Evolutionary conservation across 2,888 invertebrate genomes (phyloP), one percentile per base, ranked within the genome.

Genomic region (Pomacea canaliculata): DNA sequence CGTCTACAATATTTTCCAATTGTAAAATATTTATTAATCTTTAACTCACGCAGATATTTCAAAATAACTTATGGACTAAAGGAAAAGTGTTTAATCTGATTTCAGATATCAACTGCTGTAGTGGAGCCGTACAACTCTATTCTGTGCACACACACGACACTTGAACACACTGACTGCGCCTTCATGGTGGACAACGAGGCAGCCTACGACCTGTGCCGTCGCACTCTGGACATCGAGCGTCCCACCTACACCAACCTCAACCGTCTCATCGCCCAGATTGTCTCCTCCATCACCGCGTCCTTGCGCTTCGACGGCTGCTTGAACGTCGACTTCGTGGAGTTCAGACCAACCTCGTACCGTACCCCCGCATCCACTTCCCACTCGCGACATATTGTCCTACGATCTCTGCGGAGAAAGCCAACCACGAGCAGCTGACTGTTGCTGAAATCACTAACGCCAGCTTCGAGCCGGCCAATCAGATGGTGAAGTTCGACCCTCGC

Each of bases 171-270:
- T 0, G 97, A 97, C 93, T 97, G 97, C 91, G 97, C 97, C 71
- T 98, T 98, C 92, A 97, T 97, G 97, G 96, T 92, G 70, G 97
- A 97, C 92, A 97, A 97, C 87, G 97, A 97, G 90, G 97, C 97
- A 65, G 77, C 77, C 68, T 89, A 97, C 90, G 96, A 97, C 87
- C 96, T 97, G 84, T 97, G 97, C 91, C 93, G 95, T 60, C 81
- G 82, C 69, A 95, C 95, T 85, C 92, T 98, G 73, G 94, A 94
- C 84, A 95, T 97, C 77, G 96, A 94, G 86, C 92, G 96, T 65
- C 96, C 96, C 0, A 94, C 96, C 86, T 96, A 96, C 90, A 97
- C 94, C 67, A 96, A 96, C 90, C 92, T 98, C 46, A 79, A 79
- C 59, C 67, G 79, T 37, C 74, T 79, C n/a, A 74, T 79, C 13